A percentile compares a stretch with the other conserved stretches of the same genome.
Conservation (phyloP, 2,113 vertebrate species). For the Syngnathus typhle region DNA sequence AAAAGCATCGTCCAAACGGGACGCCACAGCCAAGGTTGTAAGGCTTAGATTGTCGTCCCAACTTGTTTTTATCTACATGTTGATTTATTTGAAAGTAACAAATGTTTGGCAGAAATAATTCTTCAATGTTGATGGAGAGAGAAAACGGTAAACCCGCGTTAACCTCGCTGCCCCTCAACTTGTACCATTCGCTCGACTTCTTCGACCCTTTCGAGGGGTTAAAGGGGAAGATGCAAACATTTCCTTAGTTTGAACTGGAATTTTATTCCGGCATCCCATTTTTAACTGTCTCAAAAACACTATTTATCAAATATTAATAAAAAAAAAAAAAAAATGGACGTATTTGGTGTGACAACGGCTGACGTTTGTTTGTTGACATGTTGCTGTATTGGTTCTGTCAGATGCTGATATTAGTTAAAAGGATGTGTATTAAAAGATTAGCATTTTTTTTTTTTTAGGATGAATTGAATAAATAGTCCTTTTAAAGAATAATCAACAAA, state of each 20-base stretch:
- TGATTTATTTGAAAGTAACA: neutral
- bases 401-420: constrained; percentile 56
- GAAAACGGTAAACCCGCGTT: constrained; percentile 22
- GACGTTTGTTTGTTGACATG: constrained; percentile 60
- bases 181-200: constrained; percentile 17
- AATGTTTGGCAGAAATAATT: neutral
- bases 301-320: constrained; percentile 2
- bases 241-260: neutral
- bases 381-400: constrained; percentile 59
- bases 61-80: constrained; percentile 7
- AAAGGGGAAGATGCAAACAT: constrained; percentile 4
- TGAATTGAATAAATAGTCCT: constrained; percentile 55
- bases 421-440: constrained; percentile 57
- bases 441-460: constrained; percentile 51
- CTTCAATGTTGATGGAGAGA: constrained; percentile 5
- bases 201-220: constrained; percentile 46
- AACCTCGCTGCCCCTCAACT: constrained; percentile 52
- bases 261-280: neutral
- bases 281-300: too few relatives aligned
- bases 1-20: constrained; percentile 63
- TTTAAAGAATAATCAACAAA: constrained; percentile 52
- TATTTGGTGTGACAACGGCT: constrained; percentile 50
- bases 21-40: constrained; percentile 36
- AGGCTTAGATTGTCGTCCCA: constrained; percentile 9
- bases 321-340: constrained; percentile 5